phyloP scores from a whole-genome alignment of 2,888 invertebrate genomes.

The Maniola hyperantus region DNA sequence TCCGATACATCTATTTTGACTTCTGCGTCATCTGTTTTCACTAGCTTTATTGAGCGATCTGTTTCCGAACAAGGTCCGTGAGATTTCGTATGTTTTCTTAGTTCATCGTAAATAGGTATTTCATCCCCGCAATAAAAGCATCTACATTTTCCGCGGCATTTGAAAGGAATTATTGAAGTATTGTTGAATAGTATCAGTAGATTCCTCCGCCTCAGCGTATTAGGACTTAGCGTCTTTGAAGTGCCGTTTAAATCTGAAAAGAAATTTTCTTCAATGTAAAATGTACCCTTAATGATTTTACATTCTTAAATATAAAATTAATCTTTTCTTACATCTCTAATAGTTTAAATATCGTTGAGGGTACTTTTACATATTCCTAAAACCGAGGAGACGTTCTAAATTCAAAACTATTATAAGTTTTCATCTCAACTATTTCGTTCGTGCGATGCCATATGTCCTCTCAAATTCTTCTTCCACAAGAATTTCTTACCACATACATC shows the following conservation, averaged over 20 bases:
- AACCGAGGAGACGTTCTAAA: background rate
- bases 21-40: constrained; percentile 60
- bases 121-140: constrained; percentile 71
- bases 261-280: constrained; percentile 52
- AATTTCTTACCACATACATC: constrained; percentile 79
- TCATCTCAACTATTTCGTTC: constrained; percentile 31
- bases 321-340: background rate
- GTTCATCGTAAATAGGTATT: constrained; percentile 46
- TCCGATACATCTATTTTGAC: constrained; percentile 69
- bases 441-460: constrained; percentile 66
- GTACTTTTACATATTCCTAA: constrained; percentile 29
- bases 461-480: constrained; percentile 79
- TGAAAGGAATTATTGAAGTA: constrained; percentile 69
- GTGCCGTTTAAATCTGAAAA: constrained; percentile 69
- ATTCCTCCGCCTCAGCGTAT: constrained; percentile 54
- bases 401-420: background rate
- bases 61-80: constrained; percentile 58
- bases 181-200: constrained; percentile 70
- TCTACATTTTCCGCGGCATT: constrained; percentile 67
- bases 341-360: constrained; percentile 23
- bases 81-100: constrained; percentile 58
- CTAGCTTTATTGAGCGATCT: constrained; percentile 57
- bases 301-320: constrained; percentile 2
- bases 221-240: constrained; percentile 51
- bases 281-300: constrained; percentile 36